Evolutionary conservation across 2,797 vertebrate genomes (phyloP), one percentile per base, ranked within the genome.

Genomic region (Sarcoramphus papa): DNA sequence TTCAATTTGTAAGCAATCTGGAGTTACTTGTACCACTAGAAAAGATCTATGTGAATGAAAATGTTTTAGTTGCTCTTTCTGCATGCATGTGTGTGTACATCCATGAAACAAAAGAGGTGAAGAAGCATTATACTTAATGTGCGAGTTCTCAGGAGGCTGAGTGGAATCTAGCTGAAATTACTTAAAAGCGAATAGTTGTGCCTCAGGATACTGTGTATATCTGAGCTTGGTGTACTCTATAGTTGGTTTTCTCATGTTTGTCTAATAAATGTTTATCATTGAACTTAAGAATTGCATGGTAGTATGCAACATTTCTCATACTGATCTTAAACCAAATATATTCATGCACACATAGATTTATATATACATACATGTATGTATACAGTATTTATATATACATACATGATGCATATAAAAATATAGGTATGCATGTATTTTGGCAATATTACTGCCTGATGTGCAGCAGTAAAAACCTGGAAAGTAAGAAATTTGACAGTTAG

Each of bases 201-300:
- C 47, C 25, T 84, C 41, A 53, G n/a, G 11, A 18, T 83, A 41
- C 8, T 0, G 0, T 56, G 14, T 60, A 10, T 76, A 18, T 68
- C 37, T 50, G 60, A 78, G 37, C 30, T 73, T 12, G 11, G 0
- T 5, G 2, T 78, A 45, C 77, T 37, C 45, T 53, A 1, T 65
- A 40, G 63, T 8, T 67, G 35, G 15, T 75, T 80, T 94, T 72
- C 50, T 84, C 3, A 14, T n/a, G 14, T 88, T 92, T 93, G 11
- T 74, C 16, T 72, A 21, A 45, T 12, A 43, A 80, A 56, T 56
- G 8, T 54, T 76, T 70, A 43, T 73, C 21, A 40, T 2, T 68
- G 53, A 75, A 37, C 12, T 85, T 67, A 35, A 78, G 33, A 77
- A 70, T 74, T 65, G 17, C 16, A 5, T 74, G 17, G 11, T 59